phyloP scores from a whole-genome alignment of 2,888 invertebrate genomes.

The Melinaea marsaeus region DNA sequence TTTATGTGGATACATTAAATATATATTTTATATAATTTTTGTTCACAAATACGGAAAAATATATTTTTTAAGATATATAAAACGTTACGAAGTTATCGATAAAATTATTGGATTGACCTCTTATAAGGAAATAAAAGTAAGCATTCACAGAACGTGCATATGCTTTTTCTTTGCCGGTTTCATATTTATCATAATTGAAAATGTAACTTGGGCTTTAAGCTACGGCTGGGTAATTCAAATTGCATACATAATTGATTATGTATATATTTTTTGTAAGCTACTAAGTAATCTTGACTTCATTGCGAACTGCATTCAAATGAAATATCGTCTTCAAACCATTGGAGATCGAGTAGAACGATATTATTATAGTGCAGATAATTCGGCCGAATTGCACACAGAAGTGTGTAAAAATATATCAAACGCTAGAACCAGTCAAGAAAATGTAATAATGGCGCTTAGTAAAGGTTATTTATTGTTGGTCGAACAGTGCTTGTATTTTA shows the following conservation, averaged over 20 bases:
- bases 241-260: slow-evolving; percentile 19
- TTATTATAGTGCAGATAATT: slow-evolving; percentile 11
- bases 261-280: slow-evolving; percentile 20
- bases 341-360: slow-evolving; percentile 26
- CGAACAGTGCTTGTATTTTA: slow-evolving; percentile 14
- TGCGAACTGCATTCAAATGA: slow-evolving; percentile 26
- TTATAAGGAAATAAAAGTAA: slow-evolving; percentile 11
- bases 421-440: slow-evolving; percentile 18
- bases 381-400: slow-evolving; percentile 10
- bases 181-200: slow-evolving; percentile 13
- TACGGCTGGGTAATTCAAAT: slow-evolving; percentile 14
- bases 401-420: slow-evolving; percentile 10
- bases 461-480: slow-evolving; percentile 27
- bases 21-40: slow-evolving; percentile 10
- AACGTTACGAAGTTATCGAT: slow-evolving; percentile 16
- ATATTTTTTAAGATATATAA: slow-evolving; percentile 13
- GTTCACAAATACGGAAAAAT: slow-evolving; percentile 13
- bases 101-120: slow-evolving; percentile 5
- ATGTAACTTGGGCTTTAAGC: slow-evolving; percentile 11
- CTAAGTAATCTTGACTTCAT: slow-evolving; percentile 26
- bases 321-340: slow-evolving; percentile 27
- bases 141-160: slow-evolving; percentile 10
- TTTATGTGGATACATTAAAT: slow-evolving; percentile 2
- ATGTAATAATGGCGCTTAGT: slow-evolving; percentile 16
- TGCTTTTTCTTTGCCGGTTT: slow-evolving; percentile 9